phyloP scores from a whole-genome alignment of 2,888 invertebrate species.

The Mimachlamys varia region DNA sequence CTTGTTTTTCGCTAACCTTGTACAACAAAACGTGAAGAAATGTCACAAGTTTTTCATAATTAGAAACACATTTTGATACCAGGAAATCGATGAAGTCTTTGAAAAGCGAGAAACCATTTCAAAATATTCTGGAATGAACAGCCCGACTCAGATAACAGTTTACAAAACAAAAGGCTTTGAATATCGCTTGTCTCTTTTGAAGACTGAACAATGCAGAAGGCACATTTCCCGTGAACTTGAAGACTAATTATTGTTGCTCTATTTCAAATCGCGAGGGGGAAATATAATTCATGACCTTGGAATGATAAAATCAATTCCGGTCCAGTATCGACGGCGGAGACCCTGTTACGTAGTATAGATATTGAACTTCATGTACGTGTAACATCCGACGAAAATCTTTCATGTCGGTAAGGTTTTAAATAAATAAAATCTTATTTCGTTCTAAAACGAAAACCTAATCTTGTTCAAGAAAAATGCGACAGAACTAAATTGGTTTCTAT shows the following conservation, averaged over 20 bases:
- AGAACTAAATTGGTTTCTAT: background rate
- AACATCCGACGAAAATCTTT: background rate
- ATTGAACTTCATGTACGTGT: background rate
- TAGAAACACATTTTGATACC: no score
- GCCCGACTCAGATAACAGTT: background rate
- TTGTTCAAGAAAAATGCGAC: background rate
- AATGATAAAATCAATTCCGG: background rate
- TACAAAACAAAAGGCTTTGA: background rate
- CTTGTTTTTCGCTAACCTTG: no score
- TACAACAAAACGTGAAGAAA: no score
- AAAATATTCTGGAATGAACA: background rate
- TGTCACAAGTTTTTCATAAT: no score
- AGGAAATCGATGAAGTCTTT: background rate
- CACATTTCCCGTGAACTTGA: background rate
- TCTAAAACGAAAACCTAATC: background rate
- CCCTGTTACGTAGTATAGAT: background rate
- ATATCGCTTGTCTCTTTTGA: background rate
- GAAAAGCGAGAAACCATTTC: background rate
- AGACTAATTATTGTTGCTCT: background rate
- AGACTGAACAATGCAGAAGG: background rate
- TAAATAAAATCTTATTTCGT: constrained; percentile 28
- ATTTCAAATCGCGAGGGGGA: background rate
- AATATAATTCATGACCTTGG: background rate
- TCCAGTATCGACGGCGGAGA: background rate
- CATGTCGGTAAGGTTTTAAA: background rate